Conservation (phyloP, 2,113 vertebrate genomes). For the Scolopax mira region DNA sequence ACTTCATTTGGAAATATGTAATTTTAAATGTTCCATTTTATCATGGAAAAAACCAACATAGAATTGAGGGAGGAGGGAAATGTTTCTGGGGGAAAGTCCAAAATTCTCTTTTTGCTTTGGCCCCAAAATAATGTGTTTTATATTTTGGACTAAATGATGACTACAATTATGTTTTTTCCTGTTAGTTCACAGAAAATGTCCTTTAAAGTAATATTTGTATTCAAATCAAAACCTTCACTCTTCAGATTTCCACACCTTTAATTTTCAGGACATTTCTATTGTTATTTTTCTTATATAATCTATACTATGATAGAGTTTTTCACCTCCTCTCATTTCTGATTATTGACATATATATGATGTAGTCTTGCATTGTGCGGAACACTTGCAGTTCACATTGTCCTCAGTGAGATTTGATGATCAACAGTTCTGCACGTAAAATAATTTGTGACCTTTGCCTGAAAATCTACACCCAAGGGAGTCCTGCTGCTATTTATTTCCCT, state of each 20-base stretch:
- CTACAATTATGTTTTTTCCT: background rate
- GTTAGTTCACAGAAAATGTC: background rate
- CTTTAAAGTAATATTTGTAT: background rate
- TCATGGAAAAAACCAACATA: background rate
- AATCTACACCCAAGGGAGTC: background rate
- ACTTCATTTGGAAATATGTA: background rate
- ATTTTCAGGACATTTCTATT: background rate
- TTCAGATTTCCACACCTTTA: background rate
- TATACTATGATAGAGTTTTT: background rate
- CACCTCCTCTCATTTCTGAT: background rate
- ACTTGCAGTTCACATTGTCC: background rate
- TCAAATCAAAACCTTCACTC: background rate
- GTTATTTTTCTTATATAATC: background rate
- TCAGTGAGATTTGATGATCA: background rate
- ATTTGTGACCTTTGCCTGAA: background rate
- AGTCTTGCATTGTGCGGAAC: background rate
- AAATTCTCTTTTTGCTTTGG: background rate
- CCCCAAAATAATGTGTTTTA: background rate
- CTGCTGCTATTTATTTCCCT: background rate
- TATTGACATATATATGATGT: background rate
- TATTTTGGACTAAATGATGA: background rate
- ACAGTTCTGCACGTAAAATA: background rate
- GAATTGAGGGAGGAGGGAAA: background rate
- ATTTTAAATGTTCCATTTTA: background rate
- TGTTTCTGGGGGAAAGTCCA: background rate